Evolutionary conservation across 1,140 invertebrate species (phyloP).

Genomic region (Charaxes varanes): DNA sequence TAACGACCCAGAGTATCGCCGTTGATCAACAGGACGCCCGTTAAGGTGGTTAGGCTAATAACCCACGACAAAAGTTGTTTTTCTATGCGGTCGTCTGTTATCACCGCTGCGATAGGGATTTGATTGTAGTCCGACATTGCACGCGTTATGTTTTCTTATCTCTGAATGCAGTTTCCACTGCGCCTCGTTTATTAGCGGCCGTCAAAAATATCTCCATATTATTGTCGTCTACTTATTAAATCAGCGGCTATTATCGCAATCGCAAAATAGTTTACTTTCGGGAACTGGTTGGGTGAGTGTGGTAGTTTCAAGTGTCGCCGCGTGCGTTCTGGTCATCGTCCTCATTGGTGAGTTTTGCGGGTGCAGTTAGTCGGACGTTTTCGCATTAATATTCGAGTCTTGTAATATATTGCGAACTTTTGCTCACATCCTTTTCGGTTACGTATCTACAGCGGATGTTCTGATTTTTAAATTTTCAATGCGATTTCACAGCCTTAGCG

Average conservation of each 20-base stretch:
- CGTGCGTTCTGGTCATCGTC: conserved; percentile 55
- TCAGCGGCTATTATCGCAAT: conserved; percentile 24
- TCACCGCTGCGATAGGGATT: conserved; percentile 44
- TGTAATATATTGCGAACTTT: conserved; percentile 53
- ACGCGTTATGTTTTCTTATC: conserved; percentile 50
- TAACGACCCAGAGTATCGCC: conserved; percentile 3
- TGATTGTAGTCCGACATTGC: conserved; percentile 44
- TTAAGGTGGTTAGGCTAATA: conserved; percentile 46
- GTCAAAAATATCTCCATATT: conserved; percentile 33
- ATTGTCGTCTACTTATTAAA: conserved; percentile 14
- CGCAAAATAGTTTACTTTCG: conserved; percentile 27
- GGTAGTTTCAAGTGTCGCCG: conserved; percentile 11
- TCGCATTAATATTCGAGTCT: conserved; percentile 63
- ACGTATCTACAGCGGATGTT: conserved; percentile 16
- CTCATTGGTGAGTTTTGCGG: conserved; percentile 61
- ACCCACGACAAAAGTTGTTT: conserved; percentile 39
- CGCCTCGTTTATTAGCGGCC: conserved; percentile 36
- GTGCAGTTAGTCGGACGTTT: conserved; percentile 60
- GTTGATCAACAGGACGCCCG: conserved; percentile 36
- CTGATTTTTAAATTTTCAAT: conserved; percentile 12
- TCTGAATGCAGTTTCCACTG: conserved; percentile 50
- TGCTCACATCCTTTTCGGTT: conserved; percentile 31
- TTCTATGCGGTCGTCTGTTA: conserved; percentile 48
- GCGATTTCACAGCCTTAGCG: background rate
- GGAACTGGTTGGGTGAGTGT: conserved; percentile 27